These are phyloP conservation scores for Phalera bucephala DNA, from an alignment of 2,888 invertebrate genomes.

Conservation along the genomic window DNA sequence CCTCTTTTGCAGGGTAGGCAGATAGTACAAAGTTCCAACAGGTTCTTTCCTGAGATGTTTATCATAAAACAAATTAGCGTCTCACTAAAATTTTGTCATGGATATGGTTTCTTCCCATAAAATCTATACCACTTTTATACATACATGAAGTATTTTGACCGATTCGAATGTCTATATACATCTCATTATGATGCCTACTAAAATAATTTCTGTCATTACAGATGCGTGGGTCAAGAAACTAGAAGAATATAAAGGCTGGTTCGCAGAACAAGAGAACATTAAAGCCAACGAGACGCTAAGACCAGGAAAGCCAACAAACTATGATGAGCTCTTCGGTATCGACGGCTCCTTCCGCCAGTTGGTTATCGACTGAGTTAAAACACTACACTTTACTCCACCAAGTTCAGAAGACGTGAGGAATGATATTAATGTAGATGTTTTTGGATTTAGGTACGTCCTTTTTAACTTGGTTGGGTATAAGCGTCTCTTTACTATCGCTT, in stretches of 20 bases:
- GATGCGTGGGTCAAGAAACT: slow-evolving; percentile 91
- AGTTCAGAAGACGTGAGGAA: slow-evolving; percentile 20
- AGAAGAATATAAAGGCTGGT: slow-evolving; percentile 90
- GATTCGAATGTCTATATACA: no score
- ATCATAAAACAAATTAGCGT: no score
- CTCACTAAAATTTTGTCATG: no score
- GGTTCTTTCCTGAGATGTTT: no score
- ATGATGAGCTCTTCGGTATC: slow-evolving; percentile 93
- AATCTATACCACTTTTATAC: no score
- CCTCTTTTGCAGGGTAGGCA: no score
- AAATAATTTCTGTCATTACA: no score
- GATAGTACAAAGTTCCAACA: no score
- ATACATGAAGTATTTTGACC: no score
- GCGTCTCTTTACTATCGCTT: slow-evolving; percentile 55
- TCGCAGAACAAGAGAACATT: slow-evolving; percentile 89
- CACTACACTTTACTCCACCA: slow-evolving; percentile 10
- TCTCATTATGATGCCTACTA: no score
- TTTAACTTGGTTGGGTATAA: slow-evolving; percentile 31
- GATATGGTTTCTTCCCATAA: no score
- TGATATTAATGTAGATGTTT: background rate
- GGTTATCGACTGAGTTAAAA: slow-evolving; percentile 85
- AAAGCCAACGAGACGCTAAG: slow-evolving; percentile 91
- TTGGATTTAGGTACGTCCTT: slow-evolving; percentile 7
- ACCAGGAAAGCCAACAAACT: slow-evolving; percentile 92
- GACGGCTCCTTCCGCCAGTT: slow-evolving; percentile 94